Evolutionary conservation across 2,888 invertebrate genomes (phyloP).

Genomic region (Thecophora atra): DNA sequence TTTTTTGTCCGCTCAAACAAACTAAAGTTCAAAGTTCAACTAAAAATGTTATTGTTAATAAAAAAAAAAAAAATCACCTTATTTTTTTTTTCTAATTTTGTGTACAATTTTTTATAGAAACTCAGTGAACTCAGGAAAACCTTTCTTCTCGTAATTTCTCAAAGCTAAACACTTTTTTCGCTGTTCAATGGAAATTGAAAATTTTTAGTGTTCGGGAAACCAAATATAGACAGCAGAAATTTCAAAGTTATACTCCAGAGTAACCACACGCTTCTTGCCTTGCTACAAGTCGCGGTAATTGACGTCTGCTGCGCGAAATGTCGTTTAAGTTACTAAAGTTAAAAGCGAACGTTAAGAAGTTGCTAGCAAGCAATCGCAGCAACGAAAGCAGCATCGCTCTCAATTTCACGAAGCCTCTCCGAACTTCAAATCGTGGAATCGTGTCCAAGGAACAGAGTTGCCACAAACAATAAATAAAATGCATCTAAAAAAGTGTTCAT

Average conservation of each 20-base stretch:
- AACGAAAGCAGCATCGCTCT: conserved; percentile 11
- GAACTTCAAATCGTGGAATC: no score
- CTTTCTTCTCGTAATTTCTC: not conserved
- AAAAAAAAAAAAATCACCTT: conserved; percentile 13
- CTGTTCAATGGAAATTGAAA: conserved; percentile 1
- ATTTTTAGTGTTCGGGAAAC: not conserved
- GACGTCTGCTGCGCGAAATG: conserved; percentile 58
- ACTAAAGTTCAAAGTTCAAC: not conserved
- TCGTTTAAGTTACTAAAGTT: conserved; percentile 60
- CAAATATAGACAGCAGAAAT: not conserved
- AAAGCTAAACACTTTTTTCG: not conserved
- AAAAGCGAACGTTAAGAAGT: conserved; percentile 38
- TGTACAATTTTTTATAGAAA: conserved; percentile 5
- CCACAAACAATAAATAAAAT: no score
- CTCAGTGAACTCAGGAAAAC: no score
- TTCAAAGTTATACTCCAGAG: not conserved
- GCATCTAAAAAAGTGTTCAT: no score
- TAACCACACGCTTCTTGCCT: not conserved
- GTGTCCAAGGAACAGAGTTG: no score
- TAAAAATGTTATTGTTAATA: not conserved
- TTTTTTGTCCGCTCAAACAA: not conserved
- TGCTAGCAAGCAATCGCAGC: conserved; percentile 34
- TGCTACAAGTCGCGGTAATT: conserved; percentile 39
- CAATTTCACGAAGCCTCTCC: not conserved
- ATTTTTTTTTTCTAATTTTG: conserved; percentile 1